phyloP scores from a whole-genome alignment of 1,140 invertebrate genomes.

The Aphelenchoides avenae region DNA sequence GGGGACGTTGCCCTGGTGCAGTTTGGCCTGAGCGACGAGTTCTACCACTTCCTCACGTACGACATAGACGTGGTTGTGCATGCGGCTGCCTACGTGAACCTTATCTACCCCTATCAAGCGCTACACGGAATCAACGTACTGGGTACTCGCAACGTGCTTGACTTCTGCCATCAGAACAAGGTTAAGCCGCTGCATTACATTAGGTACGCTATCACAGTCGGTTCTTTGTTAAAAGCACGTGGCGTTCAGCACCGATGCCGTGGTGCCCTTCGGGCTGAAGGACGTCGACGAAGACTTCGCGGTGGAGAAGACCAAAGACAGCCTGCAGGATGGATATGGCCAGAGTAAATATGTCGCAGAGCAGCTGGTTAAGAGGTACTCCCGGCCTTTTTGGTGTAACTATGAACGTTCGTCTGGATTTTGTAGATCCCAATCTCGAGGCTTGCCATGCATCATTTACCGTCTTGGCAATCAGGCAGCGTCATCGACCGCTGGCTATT shows the following conservation, averaged over 20 bases:
- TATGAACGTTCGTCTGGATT: not conserved
- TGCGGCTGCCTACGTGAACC: constrained; percentile 64
- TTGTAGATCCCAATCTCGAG: constrained; percentile 57
- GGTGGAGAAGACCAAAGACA: constrained; percentile 47
- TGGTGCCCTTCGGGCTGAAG: constrained; percentile 61
- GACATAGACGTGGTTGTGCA: constrained; percentile 65
- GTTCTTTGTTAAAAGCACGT: not conserved
- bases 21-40: constrained; percentile 63
- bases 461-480: constrained; percentile 61
- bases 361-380: constrained; percentile 59
- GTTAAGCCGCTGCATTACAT: constrained; percentile 61
- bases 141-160: constrained; percentile 63
- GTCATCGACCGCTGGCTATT: constrained; percentile 48
- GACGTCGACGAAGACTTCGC: constrained; percentile 61
- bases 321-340: constrained; percentile 62
- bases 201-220: constrained; percentile 51
- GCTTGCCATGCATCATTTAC: constrained; percentile 63
- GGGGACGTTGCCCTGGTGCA: constrained; percentile 63
- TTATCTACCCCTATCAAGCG: constrained; percentile 64
- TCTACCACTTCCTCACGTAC: constrained; percentile 61
- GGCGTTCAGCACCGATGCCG: constrained; percentile 62
- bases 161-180: constrained; percentile 63
- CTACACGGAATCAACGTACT: constrained; percentile 63
- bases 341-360: constrained; percentile 65
- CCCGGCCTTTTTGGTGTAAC: constrained; percentile 5